phyloP scores from a whole-genome alignment of 2,888 invertebrate species.

The Smittia aterrima region DNA sequence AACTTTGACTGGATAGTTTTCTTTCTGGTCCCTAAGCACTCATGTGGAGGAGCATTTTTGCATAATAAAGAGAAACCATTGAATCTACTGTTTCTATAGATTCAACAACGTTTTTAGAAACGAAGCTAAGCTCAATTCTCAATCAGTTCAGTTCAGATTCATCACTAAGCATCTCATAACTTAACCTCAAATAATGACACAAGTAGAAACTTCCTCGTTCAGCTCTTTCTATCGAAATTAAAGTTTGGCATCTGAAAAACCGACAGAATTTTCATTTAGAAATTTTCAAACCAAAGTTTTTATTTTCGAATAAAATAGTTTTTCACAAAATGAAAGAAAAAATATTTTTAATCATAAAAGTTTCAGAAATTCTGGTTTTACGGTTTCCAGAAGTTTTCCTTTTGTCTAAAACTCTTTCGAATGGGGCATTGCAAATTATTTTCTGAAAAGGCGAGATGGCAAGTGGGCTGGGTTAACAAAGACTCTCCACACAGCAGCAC shows the following conservation, averaged over 20 bases:
- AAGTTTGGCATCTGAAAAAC: background rate
- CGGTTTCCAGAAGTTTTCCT: slow-evolving; percentile 39
- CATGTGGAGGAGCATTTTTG: background rate
- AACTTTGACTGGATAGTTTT: slow-evolving; percentile 3
- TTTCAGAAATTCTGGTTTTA: slow-evolving; percentile 27
- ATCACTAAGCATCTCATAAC: background rate
- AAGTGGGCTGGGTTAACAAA: background rate
- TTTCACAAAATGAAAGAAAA: background rate
- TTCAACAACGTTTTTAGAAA: background rate
- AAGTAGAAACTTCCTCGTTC: background rate
- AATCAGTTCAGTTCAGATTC: background rate
- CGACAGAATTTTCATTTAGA: slow-evolving; percentile 8
- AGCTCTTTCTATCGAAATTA: background rate
- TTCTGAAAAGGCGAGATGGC: background rate
- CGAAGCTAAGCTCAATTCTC: background rate
- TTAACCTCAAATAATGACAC: background rate
- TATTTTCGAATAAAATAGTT: slow-evolving; percentile 18
- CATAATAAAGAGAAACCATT: background rate
- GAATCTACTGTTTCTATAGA: background rate
- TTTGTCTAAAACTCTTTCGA: slow-evolving; percentile 16
- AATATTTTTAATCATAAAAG: slow-evolving; percentile 41
- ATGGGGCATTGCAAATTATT: background rate
- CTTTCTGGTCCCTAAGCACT: background rate
- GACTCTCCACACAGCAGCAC: background rate
- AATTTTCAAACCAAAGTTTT: slow-evolving; percentile 18